These are phyloP conservation scores for Rhogogaster chlorosoma DNA, from an alignment of 2,888 invertebrate genomes.

Conservation along the genomic window DNA sequence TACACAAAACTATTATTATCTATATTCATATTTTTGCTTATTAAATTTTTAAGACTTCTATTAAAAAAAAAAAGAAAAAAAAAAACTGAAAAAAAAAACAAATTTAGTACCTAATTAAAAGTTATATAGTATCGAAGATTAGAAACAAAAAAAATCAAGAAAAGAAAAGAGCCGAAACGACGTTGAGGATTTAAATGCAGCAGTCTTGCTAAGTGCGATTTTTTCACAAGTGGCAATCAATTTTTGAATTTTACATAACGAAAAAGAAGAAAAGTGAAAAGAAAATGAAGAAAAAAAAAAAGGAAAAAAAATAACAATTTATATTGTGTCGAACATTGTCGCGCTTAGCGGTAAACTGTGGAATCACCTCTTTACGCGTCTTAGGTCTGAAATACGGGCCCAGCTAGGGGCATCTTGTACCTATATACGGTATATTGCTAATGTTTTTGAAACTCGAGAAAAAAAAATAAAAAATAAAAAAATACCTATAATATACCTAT, in stretches of 20 bases:
- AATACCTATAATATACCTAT: background rate
- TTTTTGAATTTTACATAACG: constrained; percentile 62
- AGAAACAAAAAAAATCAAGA: constrained; percentile 55
- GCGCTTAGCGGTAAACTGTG: constrained; percentile 32
- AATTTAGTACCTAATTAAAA: constrained; percentile 40
- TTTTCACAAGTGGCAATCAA: constrained; percentile 64
- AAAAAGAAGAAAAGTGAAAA: constrained; percentile 26
- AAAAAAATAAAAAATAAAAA: background rate
- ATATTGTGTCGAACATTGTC: constrained; percentile 22
- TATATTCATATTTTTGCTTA: constrained; percentile 77
- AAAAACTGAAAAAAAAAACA: constrained; percentile 60
- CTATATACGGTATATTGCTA: constrained; percentile 18
- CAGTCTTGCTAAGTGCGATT: constrained; percentile 36
- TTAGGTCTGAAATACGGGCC: constrained; percentile 26
- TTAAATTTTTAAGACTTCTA: constrained; percentile 73
- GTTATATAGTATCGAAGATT: constrained; percentile 63
- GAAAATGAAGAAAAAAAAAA: constrained; percentile 34
- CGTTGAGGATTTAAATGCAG: constrained; percentile 56
- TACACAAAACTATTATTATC: constrained; percentile 74
- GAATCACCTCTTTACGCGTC: background rate
- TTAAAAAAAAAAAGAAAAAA: constrained; percentile 61
- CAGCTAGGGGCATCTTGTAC: background rate
- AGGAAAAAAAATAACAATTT: constrained; percentile 34
- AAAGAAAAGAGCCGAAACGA: constrained; percentile 39
- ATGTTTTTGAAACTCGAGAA: constrained; percentile 35